phyloP scores from a whole-genome alignment of 2,113 vertebrate genomes.

The Raja brachyura region DNA sequence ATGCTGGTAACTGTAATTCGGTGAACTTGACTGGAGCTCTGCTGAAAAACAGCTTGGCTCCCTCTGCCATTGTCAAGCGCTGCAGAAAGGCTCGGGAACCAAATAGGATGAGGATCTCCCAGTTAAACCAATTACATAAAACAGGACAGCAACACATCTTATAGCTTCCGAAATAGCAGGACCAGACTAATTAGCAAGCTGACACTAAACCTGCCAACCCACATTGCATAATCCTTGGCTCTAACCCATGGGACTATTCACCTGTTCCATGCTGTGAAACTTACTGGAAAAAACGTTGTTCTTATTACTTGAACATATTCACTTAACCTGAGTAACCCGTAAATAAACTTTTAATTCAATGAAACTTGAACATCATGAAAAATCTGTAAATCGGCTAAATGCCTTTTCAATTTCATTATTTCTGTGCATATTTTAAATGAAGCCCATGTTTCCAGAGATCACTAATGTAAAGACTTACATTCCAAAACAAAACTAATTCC shows the following conservation, averaged over 20 bases:
- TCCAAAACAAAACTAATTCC: neutral
- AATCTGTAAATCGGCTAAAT: neutral
- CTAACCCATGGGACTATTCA: neutral
- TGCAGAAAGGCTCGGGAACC: neutral
- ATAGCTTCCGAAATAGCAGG: neutral
- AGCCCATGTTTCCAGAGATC: neutral
- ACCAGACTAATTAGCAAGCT: constrained; percentile 18
- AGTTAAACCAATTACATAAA: constrained; percentile 22
- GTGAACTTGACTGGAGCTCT: neutral
- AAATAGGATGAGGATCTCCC: neutral
- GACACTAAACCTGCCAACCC: neutral
- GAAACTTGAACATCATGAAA: neutral
- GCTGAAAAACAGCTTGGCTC: neutral
- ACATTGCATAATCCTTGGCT: neutral
- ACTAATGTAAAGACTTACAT: neutral
- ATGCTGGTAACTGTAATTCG: neutral
- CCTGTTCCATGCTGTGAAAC: neutral
- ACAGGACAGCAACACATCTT: constrained; percentile 3
- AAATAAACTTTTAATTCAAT: neutral
- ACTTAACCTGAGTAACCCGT: neutral
- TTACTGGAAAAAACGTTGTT: neutral
- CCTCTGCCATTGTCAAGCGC: neutral
- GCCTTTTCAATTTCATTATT: neutral
- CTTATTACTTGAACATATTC: neutral
- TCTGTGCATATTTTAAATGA: neutral